A percentile compares a stretch with the other conserved stretches of the same genome.
Evolutionary conservation across 1,140 invertebrate species (phyloP).

Genomic region (Diorhabda sublineata): DNA sequence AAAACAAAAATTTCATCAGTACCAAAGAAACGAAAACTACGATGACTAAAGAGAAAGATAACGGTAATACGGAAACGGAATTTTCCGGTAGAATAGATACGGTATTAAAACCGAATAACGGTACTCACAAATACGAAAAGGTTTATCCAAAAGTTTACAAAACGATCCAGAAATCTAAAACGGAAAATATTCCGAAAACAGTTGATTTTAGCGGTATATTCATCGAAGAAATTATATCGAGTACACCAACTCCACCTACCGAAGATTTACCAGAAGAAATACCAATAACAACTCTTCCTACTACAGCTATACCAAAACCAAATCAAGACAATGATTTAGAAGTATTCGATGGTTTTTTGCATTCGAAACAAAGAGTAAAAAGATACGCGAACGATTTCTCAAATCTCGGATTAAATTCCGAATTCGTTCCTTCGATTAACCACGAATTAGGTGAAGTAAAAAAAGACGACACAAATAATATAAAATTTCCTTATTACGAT

Average conservation of each 20-base stretch:
- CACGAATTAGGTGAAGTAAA: conserved; percentile 13
- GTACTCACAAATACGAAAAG: conserved; percentile 33
- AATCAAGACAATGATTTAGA: background rate
- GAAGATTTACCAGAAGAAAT: conserved; percentile 7
- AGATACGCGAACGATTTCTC: conserved; percentile 26
- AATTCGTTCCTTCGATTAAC: conserved; percentile 24
- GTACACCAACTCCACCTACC: conserved; percentile 4
- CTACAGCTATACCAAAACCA: conserved; percentile 7
- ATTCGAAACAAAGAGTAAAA: conserved; percentile 10
- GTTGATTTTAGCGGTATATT: conserved; percentile 3
- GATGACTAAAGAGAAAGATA: conserved; percentile 38
- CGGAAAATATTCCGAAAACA: background rate
- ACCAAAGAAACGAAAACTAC: conserved; percentile 50
- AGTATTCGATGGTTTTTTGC: background rate
- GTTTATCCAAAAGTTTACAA: conserved; percentile 33
- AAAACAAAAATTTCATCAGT: conserved; percentile 33
- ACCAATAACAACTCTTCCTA: conserved; percentile 8
- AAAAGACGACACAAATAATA: conserved; percentile 4
- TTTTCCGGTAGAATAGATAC: conserved; percentile 38
- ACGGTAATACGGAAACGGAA: conserved; percentile 36
- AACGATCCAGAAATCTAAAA: background rate
- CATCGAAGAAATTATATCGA: conserved; percentile 18
- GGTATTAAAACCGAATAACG: conserved; percentile 31
- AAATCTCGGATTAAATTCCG: conserved; percentile 22
- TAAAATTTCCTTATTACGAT: conserved; percentile 41